phyloP scores from a whole-genome alignment of 2,113 vertebrate species.

The Onychostruthus taczanowskii region DNA sequence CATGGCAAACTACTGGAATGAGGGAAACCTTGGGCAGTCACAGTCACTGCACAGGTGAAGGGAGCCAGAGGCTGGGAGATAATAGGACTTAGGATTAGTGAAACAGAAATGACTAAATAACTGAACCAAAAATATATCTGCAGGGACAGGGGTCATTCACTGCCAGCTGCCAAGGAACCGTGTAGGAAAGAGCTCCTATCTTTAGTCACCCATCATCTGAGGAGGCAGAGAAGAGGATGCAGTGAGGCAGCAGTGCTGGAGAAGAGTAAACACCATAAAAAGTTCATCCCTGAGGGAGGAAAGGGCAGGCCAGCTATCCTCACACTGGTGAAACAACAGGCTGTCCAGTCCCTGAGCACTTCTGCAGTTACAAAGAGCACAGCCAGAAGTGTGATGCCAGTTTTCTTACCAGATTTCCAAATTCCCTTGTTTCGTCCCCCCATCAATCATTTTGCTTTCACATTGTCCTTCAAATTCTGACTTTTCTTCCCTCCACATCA shows the following conservation, averaged over 20 bases:
- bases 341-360: not conserved
- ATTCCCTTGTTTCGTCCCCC: not conserved
- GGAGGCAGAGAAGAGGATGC: constrained; percentile 23
- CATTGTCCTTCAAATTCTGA: not conserved
- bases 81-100: not conserved
- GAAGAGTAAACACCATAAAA: not conserved
- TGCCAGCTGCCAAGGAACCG: constrained; percentile 12
- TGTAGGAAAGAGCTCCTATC: not conserved
- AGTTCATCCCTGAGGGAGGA: not conserved
- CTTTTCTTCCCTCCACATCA: not conserved
- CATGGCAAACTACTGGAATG: not conserved
- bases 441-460: not conserved
- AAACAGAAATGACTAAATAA: not conserved
- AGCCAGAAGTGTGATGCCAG: not conserved
- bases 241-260: not conserved
- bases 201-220: not conserved
- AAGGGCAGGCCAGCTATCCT: not conserved
- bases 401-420: not conserved
- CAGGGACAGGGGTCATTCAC: not conserved
- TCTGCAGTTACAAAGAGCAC: not conserved
- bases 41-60: not conserved
- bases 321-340: not conserved
- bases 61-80: not conserved
- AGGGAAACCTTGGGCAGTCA: not conserved
- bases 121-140: constrained; percentile 17